Percentiles rank a stretch among this genome's conserved stretches.
phyloP scores from a whole-genome alignment of 2,888 invertebrate genomes.

The Ischnus inquisitorius region DNA sequence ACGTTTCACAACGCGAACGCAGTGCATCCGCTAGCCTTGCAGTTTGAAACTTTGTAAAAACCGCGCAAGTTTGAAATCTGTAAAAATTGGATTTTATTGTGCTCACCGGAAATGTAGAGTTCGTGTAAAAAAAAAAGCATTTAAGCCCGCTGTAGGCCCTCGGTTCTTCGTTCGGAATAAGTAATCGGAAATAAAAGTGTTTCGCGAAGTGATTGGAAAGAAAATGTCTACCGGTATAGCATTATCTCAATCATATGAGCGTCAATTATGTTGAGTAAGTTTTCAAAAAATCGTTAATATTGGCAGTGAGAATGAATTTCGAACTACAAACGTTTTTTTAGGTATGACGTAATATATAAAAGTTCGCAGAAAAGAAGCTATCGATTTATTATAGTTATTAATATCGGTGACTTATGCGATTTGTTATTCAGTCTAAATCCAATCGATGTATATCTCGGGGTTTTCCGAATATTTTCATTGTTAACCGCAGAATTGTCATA shows the following conservation, averaged over 20 bases:
- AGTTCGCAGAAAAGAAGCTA: constrained; percentile 27
- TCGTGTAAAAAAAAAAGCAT: constrained; percentile 20
- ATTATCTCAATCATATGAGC: constrained; percentile 3
- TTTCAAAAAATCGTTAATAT: constrained; percentile 27
- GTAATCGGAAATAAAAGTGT: constrained; percentile 15
- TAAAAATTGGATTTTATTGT: constrained; percentile 16
- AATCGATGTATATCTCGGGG: constrained; percentile 60
- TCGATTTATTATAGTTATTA: constrained; percentile 30
- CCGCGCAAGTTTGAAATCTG: background rate
- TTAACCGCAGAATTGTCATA: background rate
- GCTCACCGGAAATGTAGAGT: constrained; percentile 31
- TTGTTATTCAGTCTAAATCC: constrained; percentile 58
- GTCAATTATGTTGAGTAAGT: constrained; percentile 13
- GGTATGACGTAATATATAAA: constrained; percentile 27
- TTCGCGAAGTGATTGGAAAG: constrained; percentile 17
- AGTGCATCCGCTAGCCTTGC: constrained; percentile 1
- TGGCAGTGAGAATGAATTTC: constrained; percentile 52
- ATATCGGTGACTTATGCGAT: constrained; percentile 32
- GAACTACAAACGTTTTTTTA: constrained; percentile 12
- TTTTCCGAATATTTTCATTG: constrained; percentile 29
- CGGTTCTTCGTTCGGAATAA: constrained; percentile 4
- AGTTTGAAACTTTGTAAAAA: constrained; percentile 1
- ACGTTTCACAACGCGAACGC: constrained; percentile 36
- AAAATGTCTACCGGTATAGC: constrained; percentile 5
- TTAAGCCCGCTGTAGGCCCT: constrained; percentile 34